phyloP scores from a whole-genome alignment of 2,797 vertebrate species.

The Sebastes baramenuke region DNA sequence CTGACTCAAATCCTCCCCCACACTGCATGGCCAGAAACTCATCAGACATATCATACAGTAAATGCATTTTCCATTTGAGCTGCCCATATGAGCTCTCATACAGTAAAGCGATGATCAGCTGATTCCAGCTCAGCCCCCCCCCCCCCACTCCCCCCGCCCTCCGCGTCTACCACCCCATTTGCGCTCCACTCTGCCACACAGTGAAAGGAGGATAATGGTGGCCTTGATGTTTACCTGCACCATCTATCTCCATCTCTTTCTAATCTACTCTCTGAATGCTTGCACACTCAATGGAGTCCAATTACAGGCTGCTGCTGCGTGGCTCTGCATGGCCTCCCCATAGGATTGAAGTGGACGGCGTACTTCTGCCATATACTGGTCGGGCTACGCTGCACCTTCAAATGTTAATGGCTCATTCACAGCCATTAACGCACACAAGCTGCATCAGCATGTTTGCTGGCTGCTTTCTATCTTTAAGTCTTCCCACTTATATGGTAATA shows the following conservation, averaged over 20 bases:
- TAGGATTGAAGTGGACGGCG: slow-evolving; percentile 74
- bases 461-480: slow-evolving; percentile 37
- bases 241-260: slow-evolving; percentile 57
- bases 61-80: too few relatives aligned
- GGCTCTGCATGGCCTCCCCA: slow-evolving; percentile 68
- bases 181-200: slow-evolving; percentile 43
- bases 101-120: slow-evolving; percentile 39
- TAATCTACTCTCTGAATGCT: slow-evolving; percentile 70
- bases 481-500: slow-evolving; percentile 67
- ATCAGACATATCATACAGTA: background rate
- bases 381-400: slow-evolving; percentile 80
- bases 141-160: slow-evolving; percentile 15
- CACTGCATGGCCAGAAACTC: background rate
- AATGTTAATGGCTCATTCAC: slow-evolving; percentile 81
- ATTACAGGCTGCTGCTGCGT: slow-evolving; percentile 58
- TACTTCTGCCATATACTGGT: slow-evolving; percentile 73
- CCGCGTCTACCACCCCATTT: slow-evolving; percentile 69
- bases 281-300: slow-evolving; percentile 65
- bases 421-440: slow-evolving; percentile 78
- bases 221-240: slow-evolving; percentile 65
- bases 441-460: slow-evolving; percentile 74
- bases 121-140: slow-evolving; percentile 39
- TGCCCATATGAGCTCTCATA: background rate
- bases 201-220: slow-evolving; percentile 72
- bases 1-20: background rate